Evolutionary conservation across 2,888 invertebrate genomes (phyloP).

Genomic region (Lordiphosa andalusiaca): DNA sequence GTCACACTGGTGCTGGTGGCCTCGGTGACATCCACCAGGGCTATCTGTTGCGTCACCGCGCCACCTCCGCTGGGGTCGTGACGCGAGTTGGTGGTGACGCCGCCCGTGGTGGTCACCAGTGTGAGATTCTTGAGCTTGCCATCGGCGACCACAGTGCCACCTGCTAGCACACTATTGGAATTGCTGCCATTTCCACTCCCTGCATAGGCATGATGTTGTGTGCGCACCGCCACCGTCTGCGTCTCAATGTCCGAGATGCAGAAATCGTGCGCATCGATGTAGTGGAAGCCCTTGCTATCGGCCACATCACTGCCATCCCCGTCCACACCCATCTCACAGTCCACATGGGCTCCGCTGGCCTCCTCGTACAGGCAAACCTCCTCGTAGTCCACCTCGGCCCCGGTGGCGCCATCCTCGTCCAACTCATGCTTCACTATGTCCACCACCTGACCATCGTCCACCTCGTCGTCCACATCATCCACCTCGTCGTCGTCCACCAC

Average conservation of each 20-base stretch:
- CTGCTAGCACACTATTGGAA: conserved; percentile 46
- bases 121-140: conserved; percentile 72
- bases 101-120: conserved; percentile 51
- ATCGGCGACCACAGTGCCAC: conserved; percentile 35
- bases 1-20: conserved; percentile 62
- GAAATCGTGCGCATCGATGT: conserved; percentile 72
- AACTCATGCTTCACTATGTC: conserved; percentile 72
- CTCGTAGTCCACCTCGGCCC: conserved; percentile 70
- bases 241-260: conserved; percentile 69
- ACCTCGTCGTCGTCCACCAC: conserved; percentile 57
- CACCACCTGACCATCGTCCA: conserved; percentile 61
- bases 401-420: conserved; percentile 71
- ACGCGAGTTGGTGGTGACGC: conserved; percentile 38
- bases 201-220: conserved; percentile 33
- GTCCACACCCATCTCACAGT: conserved; percentile 68
- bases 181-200: conserved; percentile 18
- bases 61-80: conserved; percentile 39
- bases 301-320: conserved; percentile 60
- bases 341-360: conserved; percentile 60
- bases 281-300: conserved; percentile 68
- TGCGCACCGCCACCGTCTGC: conserved; percentile 33
- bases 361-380: conserved; percentile 78
- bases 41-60: conserved; percentile 40
- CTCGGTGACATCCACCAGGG: conserved; percentile 59
- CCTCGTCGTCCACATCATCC: conserved; percentile 54